Evolutionary conservation across 2,797 vertebrate species (phyloP).

Genomic region (Tachyglossus aculeatus): DNA sequence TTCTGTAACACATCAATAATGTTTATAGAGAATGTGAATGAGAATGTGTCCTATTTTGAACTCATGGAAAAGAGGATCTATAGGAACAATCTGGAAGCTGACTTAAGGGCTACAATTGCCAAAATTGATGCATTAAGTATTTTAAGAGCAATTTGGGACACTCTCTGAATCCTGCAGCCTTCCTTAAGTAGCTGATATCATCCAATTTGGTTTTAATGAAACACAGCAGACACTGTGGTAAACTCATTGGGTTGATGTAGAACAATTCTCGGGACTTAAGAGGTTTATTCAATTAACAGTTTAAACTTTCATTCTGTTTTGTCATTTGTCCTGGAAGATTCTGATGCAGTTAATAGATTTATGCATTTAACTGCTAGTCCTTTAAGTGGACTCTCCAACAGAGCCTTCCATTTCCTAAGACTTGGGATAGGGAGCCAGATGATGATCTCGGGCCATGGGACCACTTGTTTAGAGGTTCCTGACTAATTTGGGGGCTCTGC

Average conservation of each 20-base stretch:
- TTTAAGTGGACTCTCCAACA: slow-evolving; percentile 37
- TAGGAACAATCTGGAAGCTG: no score
- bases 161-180: background rate
- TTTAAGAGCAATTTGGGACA: background rate
- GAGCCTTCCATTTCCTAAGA: background rate
- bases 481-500: slow-evolving; percentile 70
- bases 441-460: slow-evolving; percentile 78
- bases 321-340: slow-evolving; percentile 61
- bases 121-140: no score
- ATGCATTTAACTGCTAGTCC: slow-evolving; percentile 49
- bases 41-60: no score
- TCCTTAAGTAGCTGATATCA: background rate
- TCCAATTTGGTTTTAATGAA: background rate
- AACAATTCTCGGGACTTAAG: slow-evolving; percentile 63
- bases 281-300: slow-evolving; percentile 78
- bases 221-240: background rate
- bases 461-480: slow-evolving; percentile 43
- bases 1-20: no score
- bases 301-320: slow-evolving; percentile 74
- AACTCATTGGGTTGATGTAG: slow-evolving; percentile 6
- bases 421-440: background rate
- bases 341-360: slow-evolving; percentile 64
- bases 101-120: no score
- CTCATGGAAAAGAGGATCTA: no score
- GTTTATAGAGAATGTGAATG: no score